Evolutionary conservation across 2,797 vertebrate species (phyloP).

Genomic region (Amazonetta brasiliensis): DNA sequence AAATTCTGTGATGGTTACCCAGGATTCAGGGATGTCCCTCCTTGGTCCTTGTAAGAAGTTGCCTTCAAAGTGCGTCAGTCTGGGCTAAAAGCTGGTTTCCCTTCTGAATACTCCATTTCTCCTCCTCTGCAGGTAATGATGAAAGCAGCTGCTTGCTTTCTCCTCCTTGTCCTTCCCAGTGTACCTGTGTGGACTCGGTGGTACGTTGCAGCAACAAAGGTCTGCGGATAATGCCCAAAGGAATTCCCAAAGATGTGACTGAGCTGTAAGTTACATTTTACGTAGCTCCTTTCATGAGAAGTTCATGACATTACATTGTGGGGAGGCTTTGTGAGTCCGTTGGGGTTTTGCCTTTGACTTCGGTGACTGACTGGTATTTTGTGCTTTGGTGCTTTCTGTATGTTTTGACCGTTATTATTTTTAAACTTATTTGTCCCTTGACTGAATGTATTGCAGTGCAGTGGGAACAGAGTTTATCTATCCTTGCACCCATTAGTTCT

Average conservation of each 20-base stretch:
- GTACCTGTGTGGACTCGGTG: slow-evolving; percentile 92
- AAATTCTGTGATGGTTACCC: background rate
- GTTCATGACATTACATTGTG: background rate
- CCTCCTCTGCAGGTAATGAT: slow-evolving; percentile 82
- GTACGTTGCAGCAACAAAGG: slow-evolving; percentile 97
- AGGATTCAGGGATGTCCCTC: background rate
- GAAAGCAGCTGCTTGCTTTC: slow-evolving; percentile 92
- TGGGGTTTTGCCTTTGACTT: background rate
- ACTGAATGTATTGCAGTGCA: background rate
- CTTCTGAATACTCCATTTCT: background rate
- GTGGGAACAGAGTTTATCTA: background rate
- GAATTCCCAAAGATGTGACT: slow-evolving; percentile 95
- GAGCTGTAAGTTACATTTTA: slow-evolving; percentile 91
- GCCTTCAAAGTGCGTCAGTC: background rate
- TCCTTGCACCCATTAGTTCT: background rate
- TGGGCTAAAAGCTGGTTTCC: background rate
- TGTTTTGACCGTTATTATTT: background rate
- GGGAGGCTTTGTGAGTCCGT: background rate
- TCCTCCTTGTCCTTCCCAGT: slow-evolving; percentile 93
- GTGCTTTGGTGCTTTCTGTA: background rate
- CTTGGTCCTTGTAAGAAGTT: background rate
- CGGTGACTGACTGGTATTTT: background rate
- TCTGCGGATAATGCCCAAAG: slow-evolving; percentile 89
- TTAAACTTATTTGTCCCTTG: background rate
- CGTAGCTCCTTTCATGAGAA: background rate